Conservation (phyloP, 1,140 invertebrate genomes). For the Neoseiulus cucumeris region DNA sequence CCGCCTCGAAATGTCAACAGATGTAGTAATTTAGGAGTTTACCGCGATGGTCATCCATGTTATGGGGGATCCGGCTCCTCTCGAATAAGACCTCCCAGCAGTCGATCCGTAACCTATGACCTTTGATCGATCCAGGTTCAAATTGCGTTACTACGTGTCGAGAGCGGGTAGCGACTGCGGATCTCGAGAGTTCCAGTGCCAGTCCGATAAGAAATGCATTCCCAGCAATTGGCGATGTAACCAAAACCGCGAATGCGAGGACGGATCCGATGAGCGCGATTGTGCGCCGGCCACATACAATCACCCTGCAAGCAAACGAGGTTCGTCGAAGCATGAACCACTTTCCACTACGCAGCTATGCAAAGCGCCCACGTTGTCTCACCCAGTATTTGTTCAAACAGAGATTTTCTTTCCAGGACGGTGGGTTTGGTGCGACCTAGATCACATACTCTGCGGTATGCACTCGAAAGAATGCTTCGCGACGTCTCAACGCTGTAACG, state of each 20-base stretch:
- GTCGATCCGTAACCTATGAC: too few species aligned
- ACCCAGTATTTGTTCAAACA: too few species aligned
- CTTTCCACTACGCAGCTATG: too few species aligned
- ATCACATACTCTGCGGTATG: conserved; percentile 8
- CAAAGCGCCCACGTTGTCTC: too few species aligned
- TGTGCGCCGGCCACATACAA: conserved; percentile 2
- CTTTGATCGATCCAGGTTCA: not conserved
- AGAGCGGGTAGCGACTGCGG: not conserved
- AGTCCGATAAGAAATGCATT: conserved; percentile 14
- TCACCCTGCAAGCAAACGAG: too few species aligned
- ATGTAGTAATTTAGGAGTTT: too few species aligned
- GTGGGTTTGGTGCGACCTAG: not conserved
- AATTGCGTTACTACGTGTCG: not conserved
- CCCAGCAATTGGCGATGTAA: conserved; percentile 14
- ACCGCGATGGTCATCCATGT: too few species aligned
- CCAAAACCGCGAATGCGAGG: conserved; percentile 14
- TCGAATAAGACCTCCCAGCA: too few species aligned
- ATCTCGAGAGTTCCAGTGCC: not conserved
- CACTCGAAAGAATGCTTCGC: conserved; percentile 17
- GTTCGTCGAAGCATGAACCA: too few species aligned
- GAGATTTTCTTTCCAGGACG: too few species aligned
- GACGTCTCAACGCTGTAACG: conserved; percentile 16
- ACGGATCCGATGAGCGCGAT: conserved; percentile 15
- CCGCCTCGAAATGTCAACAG: too few species aligned
- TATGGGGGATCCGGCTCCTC: too few species aligned